Evolutionary conservation across 2,888 invertebrate genomes (phyloP), one percentile per base, ranked within the genome.

Genomic region (Gymnoscelis rufifasciata): DNA sequence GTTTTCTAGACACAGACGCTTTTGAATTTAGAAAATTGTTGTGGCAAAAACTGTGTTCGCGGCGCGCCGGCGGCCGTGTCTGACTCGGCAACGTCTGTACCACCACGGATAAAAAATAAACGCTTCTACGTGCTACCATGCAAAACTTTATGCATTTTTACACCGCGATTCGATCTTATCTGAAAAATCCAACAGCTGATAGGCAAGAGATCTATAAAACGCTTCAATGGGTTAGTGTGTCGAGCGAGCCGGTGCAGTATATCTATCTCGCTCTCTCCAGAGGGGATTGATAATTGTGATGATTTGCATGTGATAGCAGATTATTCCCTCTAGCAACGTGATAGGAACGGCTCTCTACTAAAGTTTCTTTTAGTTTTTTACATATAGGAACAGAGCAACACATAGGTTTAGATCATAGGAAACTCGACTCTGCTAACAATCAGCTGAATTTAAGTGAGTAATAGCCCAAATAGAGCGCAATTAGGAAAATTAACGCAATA

Each of bases 301-400:
- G 74, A 75, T 84, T 83, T 83, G 78, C 82, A 83, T 86, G 79
- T 77, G 83, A 83, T 82, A 78, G 68, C 58, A 50, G 80, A 78
- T 82, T 71, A 74, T 76, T 79, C 81, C 72, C 80, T 71, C 23
- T 39, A 68, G 64, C 67, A 66, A 69, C 12, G 19, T 19, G 19
- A 19, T 19, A 5, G 3, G 19, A 19, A 19, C 5, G 2, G 19
- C 19, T n/a, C n/a, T n/a, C n/a, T n/a, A n/a, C 71, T 70, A 73
- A 71, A 67, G 67, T 68, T 60, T n/a, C n/a, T n/a, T n/a, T n/a
- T n/a, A n/a, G n/a, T n/a, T n/a, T n/a, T n/a, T n/a, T n/a, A n/a
- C n/a, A n/a, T n/a, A n/a, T n/a, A n/a, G n/a, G n/a, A n/a, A n/a
- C n/a, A n/a, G n/a, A n/a, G n/a, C n/a, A n/a, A n/a, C n/a, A n/a